These are phyloP conservation scores for Cephalopholis sonnerati DNA, from an alignment of 2,113 vertebrate species.

Conservation along the genomic window DNA sequence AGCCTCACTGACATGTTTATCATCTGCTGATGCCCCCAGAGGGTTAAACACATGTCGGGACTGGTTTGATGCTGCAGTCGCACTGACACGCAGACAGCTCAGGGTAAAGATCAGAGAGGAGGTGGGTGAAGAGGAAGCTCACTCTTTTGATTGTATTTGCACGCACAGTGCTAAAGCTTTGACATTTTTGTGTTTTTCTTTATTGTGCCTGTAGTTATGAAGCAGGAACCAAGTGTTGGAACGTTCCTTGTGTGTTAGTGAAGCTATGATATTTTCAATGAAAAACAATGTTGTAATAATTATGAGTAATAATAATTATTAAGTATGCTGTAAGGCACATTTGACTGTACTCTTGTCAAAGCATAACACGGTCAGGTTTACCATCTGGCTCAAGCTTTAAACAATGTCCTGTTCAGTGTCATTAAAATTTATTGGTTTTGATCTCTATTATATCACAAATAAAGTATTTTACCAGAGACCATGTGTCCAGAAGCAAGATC, in stretches of 20 bases:
- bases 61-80: constrained; percentile 3
- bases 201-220: constrained; percentile 9
- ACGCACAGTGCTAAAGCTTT: neutral
- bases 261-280: constrained; percentile 16
- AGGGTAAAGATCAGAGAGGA: constrained; percentile 8
- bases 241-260: constrained; percentile 8
- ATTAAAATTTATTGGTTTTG: neutral
- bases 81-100: constrained; percentile 6
- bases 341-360: neutral
- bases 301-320: neutral
- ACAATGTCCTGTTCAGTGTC: neutral
- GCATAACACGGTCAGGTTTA: neutral
- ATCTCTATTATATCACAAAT: neutral
- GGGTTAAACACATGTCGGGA: neutral
- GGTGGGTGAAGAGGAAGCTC: neutral
- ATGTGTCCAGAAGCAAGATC: neutral
- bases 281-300: constrained; percentile 7
- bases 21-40: neutral
- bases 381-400: constrained; percentile 1
- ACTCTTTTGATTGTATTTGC: constrained; percentile 39
- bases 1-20: neutral
- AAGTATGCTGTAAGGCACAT: constrained; percentile 18
- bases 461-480: constrained; percentile 13
- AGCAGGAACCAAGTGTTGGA: constrained; percentile 8
- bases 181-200: constrained; percentile 9